Conservation (phyloP, 2,797 vertebrate species). For the Neosalanx taihuensis region DNA sequence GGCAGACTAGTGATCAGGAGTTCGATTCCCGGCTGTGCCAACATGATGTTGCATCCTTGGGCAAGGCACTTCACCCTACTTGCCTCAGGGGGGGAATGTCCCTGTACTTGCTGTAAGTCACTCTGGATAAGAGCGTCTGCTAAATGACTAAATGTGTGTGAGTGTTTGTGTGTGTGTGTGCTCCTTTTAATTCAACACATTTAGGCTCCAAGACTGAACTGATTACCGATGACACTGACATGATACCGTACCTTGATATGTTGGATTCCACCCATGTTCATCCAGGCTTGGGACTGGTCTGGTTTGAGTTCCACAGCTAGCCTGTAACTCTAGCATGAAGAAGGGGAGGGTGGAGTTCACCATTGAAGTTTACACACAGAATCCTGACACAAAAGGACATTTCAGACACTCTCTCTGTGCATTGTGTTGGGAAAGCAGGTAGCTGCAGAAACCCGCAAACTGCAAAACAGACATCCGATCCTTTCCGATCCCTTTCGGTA, state of each 20-base stretch:
- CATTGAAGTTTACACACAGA: neutral
- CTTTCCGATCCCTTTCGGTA: slow-evolving; percentile 8
- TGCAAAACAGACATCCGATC: neutral
- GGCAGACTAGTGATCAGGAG: too few species aligned
- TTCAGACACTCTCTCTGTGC: neutral
- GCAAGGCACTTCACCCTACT: too few species aligned
- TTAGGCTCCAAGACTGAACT: neutral
- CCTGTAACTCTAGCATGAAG: slow-evolving; percentile 82
- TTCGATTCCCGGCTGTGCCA: too few species aligned
- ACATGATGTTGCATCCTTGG: too few species aligned
- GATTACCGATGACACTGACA: neutral
- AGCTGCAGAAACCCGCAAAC: neutral
- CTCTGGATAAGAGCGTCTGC: too few species aligned
- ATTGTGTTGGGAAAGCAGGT: neutral
- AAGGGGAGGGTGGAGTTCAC: neutral
- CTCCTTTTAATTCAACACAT: neutral
- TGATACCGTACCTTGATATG: slow-evolving; percentile 89
- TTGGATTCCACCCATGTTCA: slow-evolving; percentile 99
- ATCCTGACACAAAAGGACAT: neutral
- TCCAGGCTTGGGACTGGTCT: slow-evolving; percentile 95
- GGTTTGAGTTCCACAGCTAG: slow-evolving; percentile 87
- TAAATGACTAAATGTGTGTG: neutral
- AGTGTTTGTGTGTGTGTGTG: neutral
- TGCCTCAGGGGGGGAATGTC: too few species aligned
- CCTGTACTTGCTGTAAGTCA: too few species aligned